Base-by-base conservation (phyloP, 2,113 vertebrate genomes). In the Parus major region DNA sequence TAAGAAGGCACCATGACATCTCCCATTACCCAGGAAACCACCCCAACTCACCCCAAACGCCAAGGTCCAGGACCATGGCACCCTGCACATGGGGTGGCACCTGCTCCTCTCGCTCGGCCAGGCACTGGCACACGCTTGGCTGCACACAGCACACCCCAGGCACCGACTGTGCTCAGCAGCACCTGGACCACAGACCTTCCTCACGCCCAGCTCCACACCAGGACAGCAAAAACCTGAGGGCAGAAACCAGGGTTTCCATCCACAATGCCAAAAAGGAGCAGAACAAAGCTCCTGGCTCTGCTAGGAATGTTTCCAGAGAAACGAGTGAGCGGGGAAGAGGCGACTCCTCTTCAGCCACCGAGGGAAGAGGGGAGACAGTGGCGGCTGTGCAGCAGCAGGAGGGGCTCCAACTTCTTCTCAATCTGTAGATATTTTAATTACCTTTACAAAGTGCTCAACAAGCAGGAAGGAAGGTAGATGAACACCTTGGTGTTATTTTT, bases 111-210 rank as follows among this genome's bases (percentile, higher is more conserved):
- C 42, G 66, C 60, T 53, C 1, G 0, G 11, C 31, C 13, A 10
- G 3, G 42, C 50, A 61, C 2, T 7, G 46, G 63, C 10, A 2
- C 46, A 21, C 0, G 0, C 29, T n/a, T 3, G 0, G 41, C 61
- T 18, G 18, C 29, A 29, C 66, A 28, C 56, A 60, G 42, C 47
- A 24, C 82, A 41, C 16, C 53, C 63, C 52, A 27, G n/a, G 46
- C 39, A 61, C 1, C 0, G 0, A 3, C 33, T 2, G 2, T 0
- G 5, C 47, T 23, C 2, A 0, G 57, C 70, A 52, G 41, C 24
- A 4, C 79, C 80, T 10, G 2, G 10, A 70, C 50, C 49, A 55
- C 19, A 3, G 2, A 61, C 52, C 65, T 49, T 39, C 71, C 82
- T 68, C 33, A 18, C 25, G 16, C 5, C 28, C 42, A 49, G 52